These are phyloP conservation scores for Musca domestica DNA, from an alignment of 1,140 invertebrate genomes.

Conservation along the genomic window DNA sequence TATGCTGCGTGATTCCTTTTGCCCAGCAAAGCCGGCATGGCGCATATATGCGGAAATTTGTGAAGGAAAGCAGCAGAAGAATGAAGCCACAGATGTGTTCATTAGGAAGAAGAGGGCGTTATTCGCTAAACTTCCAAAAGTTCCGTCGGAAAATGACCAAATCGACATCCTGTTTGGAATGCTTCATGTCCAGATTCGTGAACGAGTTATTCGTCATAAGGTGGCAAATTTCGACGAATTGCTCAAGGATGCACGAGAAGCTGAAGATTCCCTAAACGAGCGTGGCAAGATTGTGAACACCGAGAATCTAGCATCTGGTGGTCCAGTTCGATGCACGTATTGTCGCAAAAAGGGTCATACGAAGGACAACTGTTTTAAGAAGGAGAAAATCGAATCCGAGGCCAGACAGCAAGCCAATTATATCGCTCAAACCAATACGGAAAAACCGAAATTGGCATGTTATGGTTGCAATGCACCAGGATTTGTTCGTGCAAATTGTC, in stretches of 20 bases:
- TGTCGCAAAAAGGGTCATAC: constrained; percentile 16
- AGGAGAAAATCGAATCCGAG: not conserved
- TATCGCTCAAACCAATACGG: not conserved
- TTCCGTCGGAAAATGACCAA: constrained; percentile 6
- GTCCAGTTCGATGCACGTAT: not conserved
- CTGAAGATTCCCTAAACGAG: not conserved
- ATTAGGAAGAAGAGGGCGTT: constrained; percentile 22
- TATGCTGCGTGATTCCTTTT: constrained; percentile 16
- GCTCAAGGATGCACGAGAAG: constrained; percentile 1
- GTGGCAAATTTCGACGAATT: constrained; percentile 22
- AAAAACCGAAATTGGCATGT: constrained; percentile 10
- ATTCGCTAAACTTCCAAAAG: constrained; percentile 18
- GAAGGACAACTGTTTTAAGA: not conserved
- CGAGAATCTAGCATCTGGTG: too few species aligned
- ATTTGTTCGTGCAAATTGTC: not conserved
- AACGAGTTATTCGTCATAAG: constrained; percentile 18
- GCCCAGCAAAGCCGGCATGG: constrained; percentile 23
- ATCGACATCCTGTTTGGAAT: constrained; percentile 31
- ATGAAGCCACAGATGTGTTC: constrained; percentile 24
- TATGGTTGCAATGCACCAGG: constrained; percentile 1
- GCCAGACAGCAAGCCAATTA: not conserved
- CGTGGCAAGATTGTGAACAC: not conserved
- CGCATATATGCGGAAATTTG: constrained; percentile 25
- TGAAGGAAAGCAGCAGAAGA: constrained; percentile 19
- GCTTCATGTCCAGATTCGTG: constrained; percentile 22